Evolutionary conservation across 2,888 invertebrate genomes (phyloP).

Genomic region (Anthoptus insignis): DNA sequence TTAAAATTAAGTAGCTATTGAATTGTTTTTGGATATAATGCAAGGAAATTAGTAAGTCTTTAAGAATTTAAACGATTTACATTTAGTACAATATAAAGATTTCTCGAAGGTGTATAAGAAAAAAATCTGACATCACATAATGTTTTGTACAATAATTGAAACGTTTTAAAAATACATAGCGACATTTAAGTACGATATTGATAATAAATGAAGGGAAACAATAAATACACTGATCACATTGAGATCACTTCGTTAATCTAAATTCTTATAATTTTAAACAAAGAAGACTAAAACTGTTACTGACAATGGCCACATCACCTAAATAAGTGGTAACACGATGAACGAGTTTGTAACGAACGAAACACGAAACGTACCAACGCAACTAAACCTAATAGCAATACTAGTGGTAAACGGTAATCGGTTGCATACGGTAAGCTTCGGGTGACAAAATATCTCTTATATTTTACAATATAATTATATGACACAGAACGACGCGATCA

Average conservation of each 20-base stretch:
- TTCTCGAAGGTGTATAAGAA: slow-evolving; percentile 24
- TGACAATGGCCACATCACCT: slow-evolving; percentile 78
- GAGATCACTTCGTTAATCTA: slow-evolving; percentile 83
- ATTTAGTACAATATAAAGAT: slow-evolving; percentile 11
- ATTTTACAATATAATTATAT: slow-evolving; percentile 47
- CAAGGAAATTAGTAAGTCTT: slow-evolving; percentile 5
- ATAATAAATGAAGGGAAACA: slow-evolving; percentile 78
- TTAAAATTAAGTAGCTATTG: slow-evolving; percentile 19
- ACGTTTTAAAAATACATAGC: slow-evolving; percentile 8
- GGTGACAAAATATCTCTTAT: slow-evolving; percentile 51
- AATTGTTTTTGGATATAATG: background rate
- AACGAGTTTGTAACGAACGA: slow-evolving; percentile 66
- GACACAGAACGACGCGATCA: slow-evolving; percentile 50
- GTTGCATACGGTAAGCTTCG: slow-evolving; percentile 55
- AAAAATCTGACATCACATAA: slow-evolving; percentile 32
- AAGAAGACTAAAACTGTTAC: slow-evolving; percentile 63
- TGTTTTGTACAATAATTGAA: slow-evolving; percentile 33
- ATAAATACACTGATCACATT: slow-evolving; percentile 86
- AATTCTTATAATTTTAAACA: slow-evolving; percentile 74
- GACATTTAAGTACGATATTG: slow-evolving; percentile 80
- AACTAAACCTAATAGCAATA: slow-evolving; percentile 53
- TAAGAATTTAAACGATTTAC: background rate
- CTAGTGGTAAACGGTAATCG: slow-evolving; percentile 48
- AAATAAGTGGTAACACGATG: slow-evolving; percentile 76
- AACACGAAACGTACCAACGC: slow-evolving; percentile 58